phyloP scores from a whole-genome alignment of 2,888 invertebrate genomes.

The Scrobipalpa atriplicella region DNA sequence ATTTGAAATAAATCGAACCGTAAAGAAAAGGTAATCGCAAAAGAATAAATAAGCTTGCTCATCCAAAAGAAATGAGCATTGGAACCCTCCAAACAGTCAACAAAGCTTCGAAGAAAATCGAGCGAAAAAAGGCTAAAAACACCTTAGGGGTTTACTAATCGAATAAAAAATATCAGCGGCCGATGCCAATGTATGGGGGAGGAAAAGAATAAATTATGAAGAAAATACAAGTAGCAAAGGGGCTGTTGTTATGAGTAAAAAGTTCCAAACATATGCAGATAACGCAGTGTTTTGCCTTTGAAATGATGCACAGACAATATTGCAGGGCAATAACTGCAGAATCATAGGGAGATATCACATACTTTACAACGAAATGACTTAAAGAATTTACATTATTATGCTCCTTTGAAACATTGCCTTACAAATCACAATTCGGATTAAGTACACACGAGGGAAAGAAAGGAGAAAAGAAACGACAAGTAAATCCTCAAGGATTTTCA shows the following conservation, averaged over 20 bases:
- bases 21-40: slow-evolving; percentile 45
- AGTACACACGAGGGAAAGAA: slow-evolving; percentile 20
- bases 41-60: slow-evolving; percentile 77
- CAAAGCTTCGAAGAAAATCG: slow-evolving; percentile 83
- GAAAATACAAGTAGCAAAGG: slow-evolving; percentile 80
- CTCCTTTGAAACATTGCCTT: slow-evolving; percentile 9
- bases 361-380: slow-evolving; percentile 18
- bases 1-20: slow-evolving; percentile 26
- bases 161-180: slow-evolving; percentile 84
- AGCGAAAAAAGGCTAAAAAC: slow-evolving; percentile 84
- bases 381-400: slow-evolving; percentile 20
- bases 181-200: slow-evolving; percentile 81
- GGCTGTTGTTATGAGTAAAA: slow-evolving; percentile 75
- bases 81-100: slow-evolving; percentile 80
- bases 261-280: slow-evolving; percentile 74
- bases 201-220: slow-evolving; percentile 82
- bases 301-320: slow-evolving; percentile 60
- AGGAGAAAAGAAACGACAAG: slow-evolving; percentile 19
- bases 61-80: slow-evolving; percentile 80
- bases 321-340: slow-evolving; percentile 47
- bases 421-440: slow-evolving; percentile 21
- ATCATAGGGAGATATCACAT: slow-evolving; percentile 29
- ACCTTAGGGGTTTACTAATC: slow-evolving; percentile 84
- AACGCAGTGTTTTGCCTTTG: slow-evolving; percentile 61
- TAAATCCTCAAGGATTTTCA: slow-evolving; percentile 27